A percentile compares a stretch with the other conserved stretches of the same genome.
Conservation (phyloP, 2,113 vertebrate species). For the Chamaea fasciata region DNA sequence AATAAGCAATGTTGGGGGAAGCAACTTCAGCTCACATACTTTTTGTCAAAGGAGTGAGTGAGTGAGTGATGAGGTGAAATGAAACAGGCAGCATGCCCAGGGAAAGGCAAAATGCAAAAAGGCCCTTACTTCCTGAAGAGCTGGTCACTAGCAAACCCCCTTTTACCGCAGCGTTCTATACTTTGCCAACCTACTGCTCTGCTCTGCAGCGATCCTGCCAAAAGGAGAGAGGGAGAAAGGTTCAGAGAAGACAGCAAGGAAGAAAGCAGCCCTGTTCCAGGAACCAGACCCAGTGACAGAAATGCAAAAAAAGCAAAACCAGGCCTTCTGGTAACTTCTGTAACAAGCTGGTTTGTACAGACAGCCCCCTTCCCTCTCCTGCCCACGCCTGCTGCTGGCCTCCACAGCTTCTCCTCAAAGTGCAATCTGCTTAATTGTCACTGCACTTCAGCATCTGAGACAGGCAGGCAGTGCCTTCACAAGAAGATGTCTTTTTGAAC, state of each 20-base stretch:
- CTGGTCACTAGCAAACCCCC: constrained; percentile 74
- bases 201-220: constrained; percentile 98
- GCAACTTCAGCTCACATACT: not conserved
- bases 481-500: constrained; percentile 19
- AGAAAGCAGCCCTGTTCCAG: constrained; percentile 28
- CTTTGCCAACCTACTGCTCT: constrained; percentile 99
- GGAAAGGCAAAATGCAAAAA: constrained; percentile 60
- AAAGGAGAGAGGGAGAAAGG: constrained; percentile 78
- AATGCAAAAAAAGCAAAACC: constrained; percentile 58
- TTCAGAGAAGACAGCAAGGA: constrained; percentile 70
- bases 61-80: constrained; percentile 13
- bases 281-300: constrained; percentile 46
- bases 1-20: not conserved
- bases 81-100: constrained; percentile 60
- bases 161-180: constrained; percentile 99
- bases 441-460: not conserved
- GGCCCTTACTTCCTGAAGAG: constrained; percentile 86
- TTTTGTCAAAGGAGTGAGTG: not conserved
- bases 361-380: not conserved
- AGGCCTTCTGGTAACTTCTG: constrained; percentile 58
- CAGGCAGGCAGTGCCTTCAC: not conserved
- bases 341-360: not conserved
- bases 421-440: constrained; percentile 32
- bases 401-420: constrained; percentile 3
- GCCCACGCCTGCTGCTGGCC: not conserved